Evolutionary conservation across 2,113 vertebrate species (phyloP).

Genomic region (Oreocharis arfaki): DNA sequence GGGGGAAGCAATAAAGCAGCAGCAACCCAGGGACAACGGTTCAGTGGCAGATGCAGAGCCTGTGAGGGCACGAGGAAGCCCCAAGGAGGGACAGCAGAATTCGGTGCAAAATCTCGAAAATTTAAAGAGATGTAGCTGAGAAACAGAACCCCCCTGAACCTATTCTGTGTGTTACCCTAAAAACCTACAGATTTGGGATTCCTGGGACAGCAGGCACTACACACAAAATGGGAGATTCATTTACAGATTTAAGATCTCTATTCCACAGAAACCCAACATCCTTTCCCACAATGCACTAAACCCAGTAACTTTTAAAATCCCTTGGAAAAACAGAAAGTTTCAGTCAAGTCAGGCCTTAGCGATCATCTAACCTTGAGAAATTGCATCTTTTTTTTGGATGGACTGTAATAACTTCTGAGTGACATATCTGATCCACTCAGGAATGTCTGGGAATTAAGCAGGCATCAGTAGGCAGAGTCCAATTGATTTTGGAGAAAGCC

Average conservation of each 20-base stretch:
- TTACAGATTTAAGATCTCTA: not conserved
- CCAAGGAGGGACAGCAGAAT: not conserved
- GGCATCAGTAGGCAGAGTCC: slow-evolving; percentile 20
- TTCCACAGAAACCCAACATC: not conserved
- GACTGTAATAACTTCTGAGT: slow-evolving; percentile 21
- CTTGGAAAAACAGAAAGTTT: not conserved
- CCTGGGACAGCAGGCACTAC: not conserved
- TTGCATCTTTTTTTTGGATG: not conserved
- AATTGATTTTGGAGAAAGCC: slow-evolving; percentile 34
- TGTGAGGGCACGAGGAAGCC: not conserved
- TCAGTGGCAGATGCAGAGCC: not conserved
- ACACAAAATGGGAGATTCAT: not conserved
- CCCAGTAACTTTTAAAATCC: not conserved
- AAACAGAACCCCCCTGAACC: not conserved
- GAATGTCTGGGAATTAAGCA: slow-evolving; percentile 11
- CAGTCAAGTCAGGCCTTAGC: not conserved
- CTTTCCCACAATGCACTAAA: not conserved
- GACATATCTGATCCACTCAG: slow-evolving; percentile 27
- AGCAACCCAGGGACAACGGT: not conserved
- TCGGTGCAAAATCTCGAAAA: not conserved
- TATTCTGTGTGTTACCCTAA: not conserved
- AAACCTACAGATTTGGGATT: not conserved
- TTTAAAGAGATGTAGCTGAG: not conserved
- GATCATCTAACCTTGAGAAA: slow-evolving; percentile 1
- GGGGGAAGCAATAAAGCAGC: not conserved